Conservation (phyloP, 2,888 invertebrate species). For the Synergus itoensis region DNA sequence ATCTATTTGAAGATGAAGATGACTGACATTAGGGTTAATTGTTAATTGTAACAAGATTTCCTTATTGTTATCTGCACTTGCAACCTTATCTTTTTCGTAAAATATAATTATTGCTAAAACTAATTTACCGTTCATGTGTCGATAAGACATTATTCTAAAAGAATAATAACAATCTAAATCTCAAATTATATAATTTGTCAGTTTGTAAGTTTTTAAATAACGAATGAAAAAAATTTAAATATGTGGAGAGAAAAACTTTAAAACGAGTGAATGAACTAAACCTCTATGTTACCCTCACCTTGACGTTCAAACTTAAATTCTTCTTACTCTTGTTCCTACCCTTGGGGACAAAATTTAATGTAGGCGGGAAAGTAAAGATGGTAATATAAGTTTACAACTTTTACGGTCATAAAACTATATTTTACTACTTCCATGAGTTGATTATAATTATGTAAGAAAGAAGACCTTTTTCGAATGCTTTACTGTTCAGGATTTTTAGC, state of each 20-base stretch:
- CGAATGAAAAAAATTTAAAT: too few relatives aligned
- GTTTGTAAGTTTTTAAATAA: too few relatives aligned
- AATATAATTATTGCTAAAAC: not conserved
- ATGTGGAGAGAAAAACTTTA: not conserved
- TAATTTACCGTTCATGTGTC: not conserved
- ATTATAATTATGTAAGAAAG: too few relatives aligned
- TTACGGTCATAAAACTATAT: too few relatives aligned
- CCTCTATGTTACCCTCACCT: not conserved
- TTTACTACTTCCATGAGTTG: too few relatives aligned
- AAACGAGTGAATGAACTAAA: not conserved
- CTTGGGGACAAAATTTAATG: not conserved
- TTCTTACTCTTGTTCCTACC: not conserved
- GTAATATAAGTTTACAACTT: too few relatives aligned
- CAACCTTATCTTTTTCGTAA: too few relatives aligned
- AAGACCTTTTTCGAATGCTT: too few relatives aligned
- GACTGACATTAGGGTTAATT: not conserved
- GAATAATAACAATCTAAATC: too few relatives aligned
- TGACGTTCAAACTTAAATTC: not conserved
- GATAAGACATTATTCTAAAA: too few relatives aligned
- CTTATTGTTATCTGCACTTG: not conserved
- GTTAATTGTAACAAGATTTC: not conserved
- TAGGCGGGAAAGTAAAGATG: not conserved
- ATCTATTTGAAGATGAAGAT: not conserved
- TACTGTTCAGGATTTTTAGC: too few relatives aligned
- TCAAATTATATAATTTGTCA: too few relatives aligned